Conservation (phyloP, 2,888 invertebrate genomes). For the Leuctra nigra region DNA sequence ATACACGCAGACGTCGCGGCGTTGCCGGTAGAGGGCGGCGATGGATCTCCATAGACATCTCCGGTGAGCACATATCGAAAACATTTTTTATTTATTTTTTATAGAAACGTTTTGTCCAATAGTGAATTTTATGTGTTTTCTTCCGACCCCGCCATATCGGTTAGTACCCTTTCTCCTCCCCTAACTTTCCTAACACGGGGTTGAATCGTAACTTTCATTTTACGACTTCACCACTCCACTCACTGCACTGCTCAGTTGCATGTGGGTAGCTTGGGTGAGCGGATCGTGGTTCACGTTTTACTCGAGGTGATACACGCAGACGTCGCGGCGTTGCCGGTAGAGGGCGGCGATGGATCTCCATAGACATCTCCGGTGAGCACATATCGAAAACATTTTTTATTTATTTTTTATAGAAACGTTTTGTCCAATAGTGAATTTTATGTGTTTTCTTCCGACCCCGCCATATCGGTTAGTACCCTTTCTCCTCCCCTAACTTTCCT, state of each 20-base stretch:
- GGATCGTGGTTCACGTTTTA: neutral
- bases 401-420: neutral
- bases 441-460: neutral
- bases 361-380: slow-evolving; percentile 5
- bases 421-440: neutral
- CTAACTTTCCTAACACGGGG: no score
- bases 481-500: no score
- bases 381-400: neutral
- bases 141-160: neutral
- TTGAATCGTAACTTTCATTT: no score
- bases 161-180: no score
- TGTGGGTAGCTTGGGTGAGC: slow-evolving; percentile 19
- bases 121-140: neutral
- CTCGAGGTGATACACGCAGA: neutral
- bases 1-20: neutral
- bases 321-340: neutral
- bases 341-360: neutral
- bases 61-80: neutral
- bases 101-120: neutral
- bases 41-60: slow-evolving; percentile 11
- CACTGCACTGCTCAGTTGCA: slow-evolving; percentile 15
- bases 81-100: neutral
- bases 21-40: neutral
- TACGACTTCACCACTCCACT: neutral
- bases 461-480: neutral